Evolutionary conservation across 1,140 invertebrate genomes (phyloP).

Genomic region (Eciton burchellii): DNA sequence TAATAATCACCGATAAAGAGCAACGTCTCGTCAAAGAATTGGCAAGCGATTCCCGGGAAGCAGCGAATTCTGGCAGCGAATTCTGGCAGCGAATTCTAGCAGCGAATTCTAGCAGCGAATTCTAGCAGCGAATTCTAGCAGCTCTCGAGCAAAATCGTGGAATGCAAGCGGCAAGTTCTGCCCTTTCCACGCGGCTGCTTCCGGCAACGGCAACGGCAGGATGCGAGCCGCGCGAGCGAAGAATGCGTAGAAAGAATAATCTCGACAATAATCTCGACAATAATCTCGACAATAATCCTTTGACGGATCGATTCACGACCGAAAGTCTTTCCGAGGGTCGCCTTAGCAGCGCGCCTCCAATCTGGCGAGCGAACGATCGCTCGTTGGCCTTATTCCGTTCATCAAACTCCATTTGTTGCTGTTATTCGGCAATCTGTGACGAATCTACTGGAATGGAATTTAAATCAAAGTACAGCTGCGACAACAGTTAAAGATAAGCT

Average conservation of each 20-base stretch:
- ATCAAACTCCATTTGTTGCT: conserved; percentile 13
- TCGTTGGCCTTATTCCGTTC: conserved; percentile 50
- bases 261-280: conserved; percentile 29
- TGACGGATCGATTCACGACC: too few relatives aligned
- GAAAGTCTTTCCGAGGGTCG: too few relatives aligned
- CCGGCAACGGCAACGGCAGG: conserved; percentile 43
- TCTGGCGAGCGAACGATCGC: conserved; percentile 36
- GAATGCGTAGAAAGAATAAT: conserved; percentile 26
- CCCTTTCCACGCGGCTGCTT: conserved; percentile 35
- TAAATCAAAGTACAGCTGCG: conserved; percentile 50
- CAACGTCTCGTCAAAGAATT: conserved; percentile 32
- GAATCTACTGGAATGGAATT: conserved; percentile 54
- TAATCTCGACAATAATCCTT: too few relatives aligned
- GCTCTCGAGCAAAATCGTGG: conserved; percentile 32
- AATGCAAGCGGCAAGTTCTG: conserved; percentile 40
- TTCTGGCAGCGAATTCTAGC: too few relatives aligned
- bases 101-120: too few relatives aligned
- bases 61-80: too few relatives aligned
- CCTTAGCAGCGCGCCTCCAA: background rate
- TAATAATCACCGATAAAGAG: background rate
- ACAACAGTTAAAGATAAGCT: conserved; percentile 40
- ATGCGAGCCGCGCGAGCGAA: conserved; percentile 31
- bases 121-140: too few relatives aligned
- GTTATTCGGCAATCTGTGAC: conserved; percentile 54
- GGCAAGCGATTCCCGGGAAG: conserved; percentile 26